Evolutionary conservation across 2,888 invertebrate genomes (phyloP).

Genomic region (Exocentrus adspersus): DNA sequence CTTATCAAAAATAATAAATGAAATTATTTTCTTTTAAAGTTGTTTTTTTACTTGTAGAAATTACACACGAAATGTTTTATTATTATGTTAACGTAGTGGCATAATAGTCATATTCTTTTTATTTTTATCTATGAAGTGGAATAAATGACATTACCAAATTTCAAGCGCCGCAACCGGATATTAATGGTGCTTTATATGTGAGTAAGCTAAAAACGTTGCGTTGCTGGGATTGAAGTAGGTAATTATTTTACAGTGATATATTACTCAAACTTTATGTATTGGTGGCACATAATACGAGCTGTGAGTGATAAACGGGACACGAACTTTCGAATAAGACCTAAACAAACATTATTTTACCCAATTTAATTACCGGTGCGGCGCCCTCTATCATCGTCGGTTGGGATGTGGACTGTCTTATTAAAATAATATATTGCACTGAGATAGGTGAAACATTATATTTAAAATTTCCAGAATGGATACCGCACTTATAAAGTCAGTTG

Average conservation of each 20-base stretch:
- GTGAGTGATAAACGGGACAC: slow-evolving; percentile 24
- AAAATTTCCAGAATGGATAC: too few species aligned
- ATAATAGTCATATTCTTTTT: too few species aligned
- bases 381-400: neutral
- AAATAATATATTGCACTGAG: slow-evolving; percentile 1
- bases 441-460: neutral
- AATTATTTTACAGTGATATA: slow-evolving; percentile 21
- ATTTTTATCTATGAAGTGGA: neutral
- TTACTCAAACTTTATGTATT: slow-evolving; percentile 18
- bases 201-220: slow-evolving; percentile 10
- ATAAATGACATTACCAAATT: neutral
- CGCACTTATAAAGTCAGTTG: too few species aligned
- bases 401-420: neutral
- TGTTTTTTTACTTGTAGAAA: too few species aligned
- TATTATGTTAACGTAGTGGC: too few species aligned
- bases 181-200: slow-evolving; percentile 12
- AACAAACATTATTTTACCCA: slow-evolving; percentile 19
- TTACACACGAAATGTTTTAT: too few species aligned
- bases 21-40: too few species aligned
- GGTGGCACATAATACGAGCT: too few species aligned
- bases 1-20: too few species aligned
- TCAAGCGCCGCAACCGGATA: slow-evolving; percentile 7
- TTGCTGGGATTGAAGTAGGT: neutral
- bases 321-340: slow-evolving; percentile 28
- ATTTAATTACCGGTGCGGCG: neutral